phyloP scores from a whole-genome alignment of 2,797 vertebrate genomes.

The Aviceda leuphotes region DNA sequence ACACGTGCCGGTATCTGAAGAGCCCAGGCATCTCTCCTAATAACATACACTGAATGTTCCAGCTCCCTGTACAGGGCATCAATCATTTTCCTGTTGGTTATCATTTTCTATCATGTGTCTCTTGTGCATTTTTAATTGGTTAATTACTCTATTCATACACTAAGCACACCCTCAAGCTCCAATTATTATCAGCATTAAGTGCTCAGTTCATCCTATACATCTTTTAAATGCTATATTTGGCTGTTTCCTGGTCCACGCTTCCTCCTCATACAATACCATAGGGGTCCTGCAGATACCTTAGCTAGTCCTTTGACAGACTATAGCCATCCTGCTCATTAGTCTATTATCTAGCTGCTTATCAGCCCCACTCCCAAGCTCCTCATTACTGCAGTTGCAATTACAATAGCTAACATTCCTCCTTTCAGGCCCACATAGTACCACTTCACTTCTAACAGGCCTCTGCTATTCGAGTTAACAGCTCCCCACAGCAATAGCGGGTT shows the following conservation, averaged over 20 bases:
- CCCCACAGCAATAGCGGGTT: background rate
- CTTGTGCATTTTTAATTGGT: conserved; percentile 68
- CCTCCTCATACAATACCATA: background rate
- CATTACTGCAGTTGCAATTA: conserved; percentile 24
- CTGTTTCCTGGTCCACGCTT: background rate
- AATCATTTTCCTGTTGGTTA: conserved; percentile 65
- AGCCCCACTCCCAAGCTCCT: conserved; percentile 47
- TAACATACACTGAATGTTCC: background rate
- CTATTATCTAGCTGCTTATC: conserved; percentile 38
- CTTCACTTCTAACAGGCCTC: background rate
- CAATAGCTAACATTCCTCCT: background rate
- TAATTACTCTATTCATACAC: conserved; percentile 67
- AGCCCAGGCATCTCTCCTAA: background rate
- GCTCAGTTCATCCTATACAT: conserved; percentile 6
- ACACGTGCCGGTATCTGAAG: background rate
- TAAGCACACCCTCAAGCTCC: conserved; percentile 53
- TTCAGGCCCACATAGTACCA: background rate
- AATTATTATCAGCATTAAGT: conserved; percentile 61
- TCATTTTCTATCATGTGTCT: conserved; percentile 52
- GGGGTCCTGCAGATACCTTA: conserved; percentile 33
- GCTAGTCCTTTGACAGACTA: conserved; percentile 7
- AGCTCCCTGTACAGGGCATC: conserved; percentile 29
- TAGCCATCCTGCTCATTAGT: conserved; percentile 58
- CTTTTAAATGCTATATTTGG: conserved; percentile 6
- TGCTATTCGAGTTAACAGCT: background rate